A percentile compares a stretch with the other conserved stretches of the same genome.
phyloP scores from a whole-genome alignment of 2,888 invertebrate genomes.

The Metacarcinus magister region DNA sequence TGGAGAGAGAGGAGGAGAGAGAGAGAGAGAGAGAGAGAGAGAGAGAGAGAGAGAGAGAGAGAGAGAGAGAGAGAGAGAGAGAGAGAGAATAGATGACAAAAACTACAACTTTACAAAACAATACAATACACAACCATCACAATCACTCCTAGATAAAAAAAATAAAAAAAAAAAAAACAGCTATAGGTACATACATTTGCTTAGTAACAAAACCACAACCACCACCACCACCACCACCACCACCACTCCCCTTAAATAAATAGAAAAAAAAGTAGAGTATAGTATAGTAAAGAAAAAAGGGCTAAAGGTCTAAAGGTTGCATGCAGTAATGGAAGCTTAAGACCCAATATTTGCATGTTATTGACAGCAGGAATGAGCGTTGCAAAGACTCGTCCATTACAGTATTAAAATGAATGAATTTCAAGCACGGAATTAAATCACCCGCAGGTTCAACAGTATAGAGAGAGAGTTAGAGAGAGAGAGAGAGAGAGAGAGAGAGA shows the following conservation, averaged over 20 bases:
- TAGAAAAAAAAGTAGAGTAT: not conserved
- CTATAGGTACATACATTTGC: not conserved
- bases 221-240: not conserved
- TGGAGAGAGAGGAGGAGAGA: conserved; percentile 7
- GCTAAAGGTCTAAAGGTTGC: not conserved
- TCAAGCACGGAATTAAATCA: not conserved
- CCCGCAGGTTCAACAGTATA: not conserved
- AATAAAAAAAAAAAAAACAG: not conserved
- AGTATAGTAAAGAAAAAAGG: not conserved
- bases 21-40: conserved; percentile 22
- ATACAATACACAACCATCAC: not conserved
- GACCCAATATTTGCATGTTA: conserved; percentile 54
- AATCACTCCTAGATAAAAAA: not conserved
- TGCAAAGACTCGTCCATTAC: conserved; percentile 37
- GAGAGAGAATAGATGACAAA: not conserved
- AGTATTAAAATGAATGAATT: conserved; percentile 50
- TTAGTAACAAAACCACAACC: not conserved
- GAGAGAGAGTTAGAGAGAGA: too few species aligned
- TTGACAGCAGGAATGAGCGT: conserved; percentile 48
- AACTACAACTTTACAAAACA: not conserved
- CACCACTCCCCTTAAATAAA: not conserved
- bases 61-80: not conserved
- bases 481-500: too few species aligned
- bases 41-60: conserved; percentile 38
- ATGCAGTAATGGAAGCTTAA: not conserved